Evolutionary conservation across 2,113 vertebrate genomes (phyloP).

Genomic region (Rutilus rutilus): DNA sequence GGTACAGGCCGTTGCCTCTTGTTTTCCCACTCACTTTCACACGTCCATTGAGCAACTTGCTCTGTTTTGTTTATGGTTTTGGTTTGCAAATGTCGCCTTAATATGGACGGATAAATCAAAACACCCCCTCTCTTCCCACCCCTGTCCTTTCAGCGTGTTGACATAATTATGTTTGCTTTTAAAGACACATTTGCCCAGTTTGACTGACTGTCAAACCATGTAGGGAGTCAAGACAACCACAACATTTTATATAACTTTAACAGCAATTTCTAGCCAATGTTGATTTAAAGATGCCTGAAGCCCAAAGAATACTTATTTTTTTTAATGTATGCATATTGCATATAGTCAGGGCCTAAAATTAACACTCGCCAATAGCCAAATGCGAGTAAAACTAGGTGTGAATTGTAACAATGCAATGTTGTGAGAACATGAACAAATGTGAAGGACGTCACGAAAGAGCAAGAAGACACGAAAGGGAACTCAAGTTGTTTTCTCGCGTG

Average conservation of each 20-base stretch:
- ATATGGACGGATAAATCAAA: conserved; percentile 45
- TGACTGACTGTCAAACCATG: not conserved
- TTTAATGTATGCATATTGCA: no score
- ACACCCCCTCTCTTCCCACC: conserved; percentile 21
- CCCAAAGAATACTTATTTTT: no score
- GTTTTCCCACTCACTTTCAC: conserved; percentile 62
- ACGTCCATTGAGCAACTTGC: conserved; percentile 54
- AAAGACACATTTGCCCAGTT: conserved; percentile 8
- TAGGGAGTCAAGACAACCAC: not conserved
- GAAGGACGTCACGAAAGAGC: no score
- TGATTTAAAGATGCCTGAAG: not conserved
- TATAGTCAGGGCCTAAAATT: no score
- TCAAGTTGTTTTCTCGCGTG: no score
- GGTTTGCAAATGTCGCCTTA: conserved; percentile 64
- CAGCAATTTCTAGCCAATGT: not conserved
- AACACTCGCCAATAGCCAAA: no score
- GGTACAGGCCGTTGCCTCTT: conserved; percentile 72
- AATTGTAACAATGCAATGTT: no score
- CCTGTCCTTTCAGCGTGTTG: conserved; percentile 21
- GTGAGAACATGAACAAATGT: no score
- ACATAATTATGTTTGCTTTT: conserved; percentile 32
- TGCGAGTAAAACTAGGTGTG: no score
- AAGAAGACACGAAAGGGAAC: no score
- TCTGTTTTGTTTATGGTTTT: conserved; percentile 70
- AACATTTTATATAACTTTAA: not conserved